These are phyloP conservation scores for Clistopyga incitator DNA, from an alignment of 2,888 invertebrate species.

Conservation along the genomic window DNA sequence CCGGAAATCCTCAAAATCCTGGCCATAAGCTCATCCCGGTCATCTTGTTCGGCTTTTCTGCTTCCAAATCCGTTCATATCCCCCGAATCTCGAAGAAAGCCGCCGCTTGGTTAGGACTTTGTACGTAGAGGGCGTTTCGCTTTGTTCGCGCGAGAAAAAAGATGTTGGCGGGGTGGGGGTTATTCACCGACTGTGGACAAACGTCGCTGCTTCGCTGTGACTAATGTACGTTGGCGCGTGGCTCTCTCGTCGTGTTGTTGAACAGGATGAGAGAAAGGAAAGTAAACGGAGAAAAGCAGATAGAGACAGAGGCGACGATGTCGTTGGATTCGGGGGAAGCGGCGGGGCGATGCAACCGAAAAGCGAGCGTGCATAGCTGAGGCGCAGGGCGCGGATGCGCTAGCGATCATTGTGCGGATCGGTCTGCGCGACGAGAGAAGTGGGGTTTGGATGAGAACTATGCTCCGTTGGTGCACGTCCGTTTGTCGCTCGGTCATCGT, in stretches of 20 bases:
- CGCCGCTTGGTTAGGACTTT: slow-evolving; percentile 15
- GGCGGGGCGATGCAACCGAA: not conserved
- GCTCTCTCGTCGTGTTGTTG: too few species aligned
- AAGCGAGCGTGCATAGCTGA: slow-evolving; percentile 12
- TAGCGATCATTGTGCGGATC: slow-evolving; percentile 54
- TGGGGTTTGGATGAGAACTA: slow-evolving; percentile 61
- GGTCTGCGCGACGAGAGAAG: slow-evolving; percentile 49
- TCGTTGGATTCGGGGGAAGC: not conserved
- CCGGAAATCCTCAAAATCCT: not conserved
- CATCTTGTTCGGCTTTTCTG: not conserved
- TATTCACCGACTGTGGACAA: not conserved
- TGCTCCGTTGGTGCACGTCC: slow-evolving; percentile 67
- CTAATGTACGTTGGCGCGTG: too few species aligned
- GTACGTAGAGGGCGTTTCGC: slow-evolving; percentile 14
- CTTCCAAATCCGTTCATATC: not conserved
- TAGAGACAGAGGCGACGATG: not conserved
- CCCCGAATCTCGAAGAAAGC: not conserved
- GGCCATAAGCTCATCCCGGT: not conserved
- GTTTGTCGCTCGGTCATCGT: slow-evolving; percentile 65
- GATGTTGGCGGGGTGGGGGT: not conserved
- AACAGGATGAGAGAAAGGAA: slow-evolving; percentile 36
- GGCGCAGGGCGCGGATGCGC: slow-evolving; percentile 31
- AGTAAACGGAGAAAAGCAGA: slow-evolving; percentile 30
- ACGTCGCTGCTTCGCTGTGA: slow-evolving; percentile 2
- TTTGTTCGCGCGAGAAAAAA: slow-evolving; percentile 3